Conservation (phyloP, 2,888 invertebrate genomes). For the Mimumesa dahlbomi region DNA sequence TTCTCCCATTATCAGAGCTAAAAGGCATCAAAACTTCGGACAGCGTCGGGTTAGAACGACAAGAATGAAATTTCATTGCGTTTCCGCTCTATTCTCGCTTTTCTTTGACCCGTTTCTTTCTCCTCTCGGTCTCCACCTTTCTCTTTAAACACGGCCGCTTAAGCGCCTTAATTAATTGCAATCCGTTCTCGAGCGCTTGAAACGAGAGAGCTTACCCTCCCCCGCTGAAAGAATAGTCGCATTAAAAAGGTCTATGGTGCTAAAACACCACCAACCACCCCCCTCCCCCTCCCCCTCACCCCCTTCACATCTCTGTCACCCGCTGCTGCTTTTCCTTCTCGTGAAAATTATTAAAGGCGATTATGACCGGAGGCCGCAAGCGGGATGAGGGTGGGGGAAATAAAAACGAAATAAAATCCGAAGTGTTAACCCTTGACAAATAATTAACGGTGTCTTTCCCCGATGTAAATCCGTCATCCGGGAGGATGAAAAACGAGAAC, state of each 20-base stretch:
- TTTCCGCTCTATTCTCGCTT: constrained; percentile 8
- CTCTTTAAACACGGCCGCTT: constrained; percentile 32
- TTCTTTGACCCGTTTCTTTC: constrained; percentile 17
- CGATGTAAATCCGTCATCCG: no score
- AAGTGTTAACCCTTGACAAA: no score
- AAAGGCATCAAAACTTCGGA: neutral
- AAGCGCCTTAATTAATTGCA: constrained; percentile 51
- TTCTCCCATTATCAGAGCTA: neutral
- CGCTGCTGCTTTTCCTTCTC: neutral
- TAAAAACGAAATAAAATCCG: no score
- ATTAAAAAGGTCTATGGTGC: constrained; percentile 33
- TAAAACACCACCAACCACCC: constrained; percentile 16
- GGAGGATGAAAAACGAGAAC: no score
- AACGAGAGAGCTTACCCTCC: constrained; percentile 18
- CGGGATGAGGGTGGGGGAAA: no score
- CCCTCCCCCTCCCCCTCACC: neutral
- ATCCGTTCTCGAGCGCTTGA: constrained; percentile 34
- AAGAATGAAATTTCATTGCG: constrained; percentile 8
- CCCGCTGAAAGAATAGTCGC: constrained; percentile 34
- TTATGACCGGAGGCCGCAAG: neutral
- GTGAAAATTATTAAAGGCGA: constrained; percentile 21
- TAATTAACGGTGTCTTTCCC: no score
- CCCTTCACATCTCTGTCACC: no score
- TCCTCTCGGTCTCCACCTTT: constrained; percentile 12
- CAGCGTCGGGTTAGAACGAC: neutral